phyloP scores from a whole-genome alignment of 92 coral and sea anemone species.

The Ricordea florida region DNA sequence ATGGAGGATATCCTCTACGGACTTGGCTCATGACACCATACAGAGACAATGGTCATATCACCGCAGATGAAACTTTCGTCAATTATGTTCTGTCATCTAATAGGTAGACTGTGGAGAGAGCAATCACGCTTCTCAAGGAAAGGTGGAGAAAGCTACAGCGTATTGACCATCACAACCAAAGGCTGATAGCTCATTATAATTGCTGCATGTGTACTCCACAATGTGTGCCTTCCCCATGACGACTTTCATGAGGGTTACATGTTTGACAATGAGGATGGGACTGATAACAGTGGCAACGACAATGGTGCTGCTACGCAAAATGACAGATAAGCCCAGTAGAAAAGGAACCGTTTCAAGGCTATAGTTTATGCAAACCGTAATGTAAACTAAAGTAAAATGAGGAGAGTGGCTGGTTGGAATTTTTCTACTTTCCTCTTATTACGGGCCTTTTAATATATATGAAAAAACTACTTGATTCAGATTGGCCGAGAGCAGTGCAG shows the following conservation, averaged over 20 bases:
- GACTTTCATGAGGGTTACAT: conserved; percentile 25
- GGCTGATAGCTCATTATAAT: conserved; percentile 16
- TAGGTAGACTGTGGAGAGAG: conserved; percentile 17
- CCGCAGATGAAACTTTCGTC: conserved; percentile 4
- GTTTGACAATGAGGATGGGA: neutral
- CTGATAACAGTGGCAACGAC: neutral
- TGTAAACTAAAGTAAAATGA: too few relatives aligned
- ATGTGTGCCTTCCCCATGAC: conserved; percentile 13
- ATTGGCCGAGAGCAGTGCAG: too few relatives aligned
- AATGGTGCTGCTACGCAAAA: conserved; percentile 18
- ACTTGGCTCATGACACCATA: conserved; percentile 30
- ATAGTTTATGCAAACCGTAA: conserved; percentile 6
- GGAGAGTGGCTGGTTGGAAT: too few relatives aligned
- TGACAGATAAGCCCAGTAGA: conserved; percentile 39
- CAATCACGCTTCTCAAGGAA: conserved; percentile 29
- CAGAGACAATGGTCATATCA: conserved; percentile 28
- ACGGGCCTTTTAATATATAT: too few relatives aligned
- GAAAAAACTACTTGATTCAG: too few relatives aligned
- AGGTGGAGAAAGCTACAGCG: conserved; percentile 37
- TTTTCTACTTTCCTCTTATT: too few relatives aligned
- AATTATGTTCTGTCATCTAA: neutral
- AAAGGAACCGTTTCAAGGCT: conserved; percentile 27
- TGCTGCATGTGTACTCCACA: conserved; percentile 40
- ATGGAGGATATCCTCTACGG: conserved; percentile 29
- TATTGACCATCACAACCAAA: conserved; percentile 10